Percentiles rank a stretch among this genome's conserved stretches.
phyloP scores from a whole-genome alignment of 1,140 invertebrate genomes.

The Leptonema lineaticorne region DNA sequence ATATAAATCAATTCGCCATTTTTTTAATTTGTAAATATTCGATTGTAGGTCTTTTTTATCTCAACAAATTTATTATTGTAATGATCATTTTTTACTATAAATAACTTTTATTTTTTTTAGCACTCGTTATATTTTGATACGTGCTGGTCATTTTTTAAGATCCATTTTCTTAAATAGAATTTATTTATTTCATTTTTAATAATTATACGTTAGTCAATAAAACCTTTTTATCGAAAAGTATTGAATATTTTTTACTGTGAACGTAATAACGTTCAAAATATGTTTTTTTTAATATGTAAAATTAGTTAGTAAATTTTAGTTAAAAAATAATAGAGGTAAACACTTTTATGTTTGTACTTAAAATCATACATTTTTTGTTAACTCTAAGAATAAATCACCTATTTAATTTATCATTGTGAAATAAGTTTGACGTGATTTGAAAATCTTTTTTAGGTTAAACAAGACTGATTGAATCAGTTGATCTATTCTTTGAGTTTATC shows the following conservation, averaged over 20 bases:
- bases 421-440: neutral
- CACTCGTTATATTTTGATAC: neutral
- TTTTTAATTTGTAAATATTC: conserved; percentile 11
- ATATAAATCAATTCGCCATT: conserved; percentile 7
- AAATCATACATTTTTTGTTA: neutral
- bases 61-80: too few species aligned
- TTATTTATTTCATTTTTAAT: neutral
- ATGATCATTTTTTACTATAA: neutral
- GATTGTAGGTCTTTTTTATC: neutral
- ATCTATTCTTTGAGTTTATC: too few species aligned
- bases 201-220: neutral
- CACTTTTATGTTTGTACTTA: neutral
- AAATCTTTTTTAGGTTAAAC: too few species aligned
- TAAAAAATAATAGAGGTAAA: neutral
- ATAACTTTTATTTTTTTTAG: neutral
- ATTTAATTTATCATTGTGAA: neutral
- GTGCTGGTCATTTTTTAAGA: conserved; percentile 5
- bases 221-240: too few species aligned
- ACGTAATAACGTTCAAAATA: neutral
- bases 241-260: neutral
- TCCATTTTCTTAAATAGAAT: neutral
- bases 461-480: too few species aligned
- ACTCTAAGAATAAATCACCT: neutral
- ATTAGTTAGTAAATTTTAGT: neutral
- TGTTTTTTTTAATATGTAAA: neutral